Base-by-base conservation (phyloP, 2,113 vertebrate genomes). In the Atractosteus spatula region DNA sequence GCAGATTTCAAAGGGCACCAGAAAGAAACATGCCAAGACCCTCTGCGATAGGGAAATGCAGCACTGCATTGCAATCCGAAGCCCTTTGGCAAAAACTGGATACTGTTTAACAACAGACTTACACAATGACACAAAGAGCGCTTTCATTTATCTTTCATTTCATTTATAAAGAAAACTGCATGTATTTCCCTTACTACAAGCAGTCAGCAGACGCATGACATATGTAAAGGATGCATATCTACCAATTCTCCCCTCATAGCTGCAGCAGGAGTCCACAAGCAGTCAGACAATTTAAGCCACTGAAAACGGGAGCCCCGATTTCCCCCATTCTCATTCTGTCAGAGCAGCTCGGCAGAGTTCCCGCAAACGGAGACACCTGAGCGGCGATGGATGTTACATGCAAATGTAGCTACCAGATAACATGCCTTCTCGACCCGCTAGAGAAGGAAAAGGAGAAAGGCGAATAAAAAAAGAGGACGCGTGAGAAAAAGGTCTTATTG, bases 401-500 rank as follows among this genome's bases (percentile, higher is more conserved):
- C 12, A 16, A 51, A 16, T 17, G 16, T 55, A 59, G 64, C 12
- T 59, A 51, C 13, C 29, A 43, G 71, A 16, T 44, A 59, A 55
- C 64, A 4, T 10, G 54, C 8, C 14, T 45, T 42, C 3, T 51
- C 10, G 2, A 51, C 3, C 44, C 4, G 69, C 11, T 0, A 4
- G 51, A 2, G 13, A 12, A 17, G 16, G 5, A 4, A 29, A 41
- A 41, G 13, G 8, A 29, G 64, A 42, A 1, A 7, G 0, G 14
- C 8, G 44, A 29, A 29, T 54, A 29, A 14, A 7, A 4, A 51
- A 51, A 51, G 8, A 51, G n/a, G 17, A 41, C 55, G 59, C 4
- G 8, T 72, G 62, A 70, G 74, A 61, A 68, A 76, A 85, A 64
- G 75, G 47, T 5, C 5, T 51, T 51, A 51, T 10, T 51, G 47